These are phyloP conservation scores for Centrocercus urophasianus DNA, from an alignment of 2,113 vertebrate genomes.

Conservation along the genomic window DNA sequence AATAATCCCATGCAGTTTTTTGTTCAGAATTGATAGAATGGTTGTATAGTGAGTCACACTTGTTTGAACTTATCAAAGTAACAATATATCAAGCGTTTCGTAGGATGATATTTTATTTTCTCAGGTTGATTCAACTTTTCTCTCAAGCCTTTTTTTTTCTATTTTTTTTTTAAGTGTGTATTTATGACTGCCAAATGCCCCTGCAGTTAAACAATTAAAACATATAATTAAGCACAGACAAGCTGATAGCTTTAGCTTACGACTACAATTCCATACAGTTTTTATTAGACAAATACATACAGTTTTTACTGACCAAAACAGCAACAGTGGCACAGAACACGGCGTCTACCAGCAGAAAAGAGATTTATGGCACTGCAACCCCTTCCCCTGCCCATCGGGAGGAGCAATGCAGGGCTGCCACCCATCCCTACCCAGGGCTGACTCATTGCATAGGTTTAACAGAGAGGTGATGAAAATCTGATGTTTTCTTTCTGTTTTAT, in stretches of 20 bases:
- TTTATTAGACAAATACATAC: neutral
- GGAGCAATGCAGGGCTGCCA: neutral
- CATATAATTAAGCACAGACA: constrained; percentile 21
- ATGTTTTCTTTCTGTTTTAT: neutral
- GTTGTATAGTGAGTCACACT: constrained; percentile 75
- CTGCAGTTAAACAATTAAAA: constrained; percentile 62
- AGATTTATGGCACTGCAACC: neutral
- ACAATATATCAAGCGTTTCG: constrained; percentile 72
- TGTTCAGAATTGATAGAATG: constrained; percentile 76
- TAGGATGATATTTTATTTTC: constrained; percentile 56
- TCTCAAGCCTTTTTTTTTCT: constrained; percentile 6
- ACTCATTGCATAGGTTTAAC: neutral
- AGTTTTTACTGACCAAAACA: neutral
- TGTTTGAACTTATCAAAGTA: constrained; percentile 77
- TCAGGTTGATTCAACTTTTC: constrained; percentile 47
- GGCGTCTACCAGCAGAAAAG: neutral
- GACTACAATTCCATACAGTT: neutral
- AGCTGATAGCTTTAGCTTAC: constrained; percentile 6
- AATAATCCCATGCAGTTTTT: constrained; percentile 79
- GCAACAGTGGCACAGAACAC: neutral
- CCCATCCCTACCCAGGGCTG: neutral
- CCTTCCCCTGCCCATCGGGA: neutral
- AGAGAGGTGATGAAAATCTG: neutral
- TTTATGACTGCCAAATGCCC: constrained; percentile 54
- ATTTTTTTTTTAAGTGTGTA: neutral